phyloP scores from a whole-genome alignment of 2,797 vertebrate species.

The Hydrocynus forskahlii region DNA sequence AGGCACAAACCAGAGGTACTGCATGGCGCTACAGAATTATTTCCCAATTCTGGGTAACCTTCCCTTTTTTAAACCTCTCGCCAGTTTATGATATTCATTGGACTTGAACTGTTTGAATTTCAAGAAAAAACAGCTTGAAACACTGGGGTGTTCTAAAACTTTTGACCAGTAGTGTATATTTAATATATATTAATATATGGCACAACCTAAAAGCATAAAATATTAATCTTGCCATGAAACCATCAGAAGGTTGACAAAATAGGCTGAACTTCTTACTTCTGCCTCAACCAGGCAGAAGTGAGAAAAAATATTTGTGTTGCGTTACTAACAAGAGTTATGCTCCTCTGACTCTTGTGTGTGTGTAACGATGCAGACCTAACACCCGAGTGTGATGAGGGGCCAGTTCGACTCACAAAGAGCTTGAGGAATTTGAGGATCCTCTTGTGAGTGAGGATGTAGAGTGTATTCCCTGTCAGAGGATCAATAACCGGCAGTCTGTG shows the following conservation, averaged over 20 bases:
- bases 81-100: no score
- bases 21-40: no score
- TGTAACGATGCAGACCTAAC: neutral
- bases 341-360: neutral
- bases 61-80: no score
- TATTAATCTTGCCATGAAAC: neutral
- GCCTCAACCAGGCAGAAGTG: neutral
- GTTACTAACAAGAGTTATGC: neutral
- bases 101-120: no score
- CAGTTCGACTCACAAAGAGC: constrained; percentile 88
- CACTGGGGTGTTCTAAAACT: no score
- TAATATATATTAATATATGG: no score
- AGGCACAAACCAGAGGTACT: no score
- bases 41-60: no score
- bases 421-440: constrained; percentile 98
- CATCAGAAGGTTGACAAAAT: neutral
- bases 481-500: constrained; percentile 96
- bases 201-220: neutral
- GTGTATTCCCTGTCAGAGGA: constrained; percentile 92
- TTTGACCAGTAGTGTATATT: no score
- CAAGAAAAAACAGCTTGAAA: no score
- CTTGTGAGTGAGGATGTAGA: constrained; percentile 98
- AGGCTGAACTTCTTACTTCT: neutral
- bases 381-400: neutral
- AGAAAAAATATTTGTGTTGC: neutral